Conservation (phyloP, 2,797 vertebrate species). For the Chiloscyllium punctatum region DNA sequence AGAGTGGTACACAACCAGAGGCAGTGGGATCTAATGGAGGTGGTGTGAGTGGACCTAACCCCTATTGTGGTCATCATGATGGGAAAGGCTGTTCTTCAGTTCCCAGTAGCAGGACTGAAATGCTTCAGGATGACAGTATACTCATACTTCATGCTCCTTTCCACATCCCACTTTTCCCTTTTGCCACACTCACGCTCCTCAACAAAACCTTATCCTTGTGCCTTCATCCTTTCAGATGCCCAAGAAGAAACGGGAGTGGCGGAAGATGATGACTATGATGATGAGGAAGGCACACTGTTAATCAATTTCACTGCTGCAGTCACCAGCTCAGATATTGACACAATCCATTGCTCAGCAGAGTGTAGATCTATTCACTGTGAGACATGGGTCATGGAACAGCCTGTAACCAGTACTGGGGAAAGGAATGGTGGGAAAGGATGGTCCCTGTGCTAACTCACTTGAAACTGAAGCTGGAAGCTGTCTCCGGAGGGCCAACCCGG, state of each 20-base stretch:
- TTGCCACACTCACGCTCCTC: background rate
- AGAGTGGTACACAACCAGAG: background rate
- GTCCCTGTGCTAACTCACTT: background rate
- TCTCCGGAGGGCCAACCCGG: too few species aligned
- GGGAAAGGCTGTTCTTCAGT: background rate
- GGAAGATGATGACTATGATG: background rate
- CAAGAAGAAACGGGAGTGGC: too few species aligned
- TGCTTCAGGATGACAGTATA: background rate
- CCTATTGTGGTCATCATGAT: background rate
- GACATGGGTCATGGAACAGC: background rate
- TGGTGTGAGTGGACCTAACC: background rate
- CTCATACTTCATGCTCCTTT: background rate
- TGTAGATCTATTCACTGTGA: background rate
- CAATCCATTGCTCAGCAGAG: background rate
- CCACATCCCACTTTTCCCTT: background rate
- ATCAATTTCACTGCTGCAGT: background rate
- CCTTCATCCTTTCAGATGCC: too few species aligned
- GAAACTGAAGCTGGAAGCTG: background rate
- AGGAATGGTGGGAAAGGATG: background rate
- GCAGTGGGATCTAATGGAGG: background rate
- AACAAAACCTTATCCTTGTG: background rate
- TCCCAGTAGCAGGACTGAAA: background rate
- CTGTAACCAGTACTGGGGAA: background rate
- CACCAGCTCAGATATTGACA: background rate
- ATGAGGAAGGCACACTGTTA: background rate